Conservation (phyloP, 2,888 invertebrate genomes). For the Physocephala rufipes region DNA sequence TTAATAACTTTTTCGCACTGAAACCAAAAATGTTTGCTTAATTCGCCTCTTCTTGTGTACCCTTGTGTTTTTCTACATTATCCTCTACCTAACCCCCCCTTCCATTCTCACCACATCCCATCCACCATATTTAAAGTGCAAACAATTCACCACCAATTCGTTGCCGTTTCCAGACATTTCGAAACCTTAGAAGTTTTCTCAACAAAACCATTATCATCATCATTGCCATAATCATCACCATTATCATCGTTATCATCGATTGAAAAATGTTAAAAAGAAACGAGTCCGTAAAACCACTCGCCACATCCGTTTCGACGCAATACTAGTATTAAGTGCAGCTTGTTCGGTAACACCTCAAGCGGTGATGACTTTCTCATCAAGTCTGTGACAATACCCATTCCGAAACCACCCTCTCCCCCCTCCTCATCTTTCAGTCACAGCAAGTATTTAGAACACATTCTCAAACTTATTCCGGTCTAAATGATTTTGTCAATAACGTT, state of each 20-base stretch:
- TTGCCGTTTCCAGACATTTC: neutral
- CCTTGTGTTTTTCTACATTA: no score
- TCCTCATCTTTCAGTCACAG: no score
- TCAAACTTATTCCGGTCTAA: constrained; percentile 40
- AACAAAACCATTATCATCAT: neutral
- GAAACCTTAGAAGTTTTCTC: constrained; percentile 26
- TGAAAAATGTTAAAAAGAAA: neutral
- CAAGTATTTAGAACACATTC: neutral
- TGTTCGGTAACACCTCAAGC: constrained; percentile 35
- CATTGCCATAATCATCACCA: no score
- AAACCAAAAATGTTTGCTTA: neutral
- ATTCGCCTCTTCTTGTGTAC: no score
- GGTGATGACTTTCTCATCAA: constrained; percentile 5
- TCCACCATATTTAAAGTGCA: neutral
- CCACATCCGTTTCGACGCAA: neutral
- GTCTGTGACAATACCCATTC: no score
- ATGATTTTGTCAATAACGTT: constrained; percentile 33
- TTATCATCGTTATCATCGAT: neutral
- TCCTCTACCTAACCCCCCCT: no score
- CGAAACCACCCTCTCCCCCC: neutral
- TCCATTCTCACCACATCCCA: neutral
- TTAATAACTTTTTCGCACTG: constrained; percentile 12
- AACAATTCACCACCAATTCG: constrained; percentile 3
- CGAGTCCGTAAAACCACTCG: neutral
- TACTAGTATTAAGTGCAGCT: constrained; percentile 35